These are phyloP conservation scores for Hemaris fuciformis DNA, from an alignment of 2,888 invertebrate genomes.

Conservation along the genomic window DNA sequence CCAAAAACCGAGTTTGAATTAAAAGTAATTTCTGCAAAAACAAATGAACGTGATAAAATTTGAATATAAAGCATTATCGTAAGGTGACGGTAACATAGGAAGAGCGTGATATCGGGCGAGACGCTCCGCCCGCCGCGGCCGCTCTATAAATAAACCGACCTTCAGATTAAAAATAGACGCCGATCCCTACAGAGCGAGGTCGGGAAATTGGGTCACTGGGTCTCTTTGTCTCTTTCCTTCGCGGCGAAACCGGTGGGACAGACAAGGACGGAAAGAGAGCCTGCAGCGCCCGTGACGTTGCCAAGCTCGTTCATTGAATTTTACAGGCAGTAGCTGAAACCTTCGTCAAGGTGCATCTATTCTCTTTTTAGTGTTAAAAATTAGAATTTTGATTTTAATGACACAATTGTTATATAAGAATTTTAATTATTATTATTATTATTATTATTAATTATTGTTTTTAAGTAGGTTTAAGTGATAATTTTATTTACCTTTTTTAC, in stretches of 20 bases:
- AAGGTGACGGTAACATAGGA: constrained; percentile 1
- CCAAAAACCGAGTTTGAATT: background rate
- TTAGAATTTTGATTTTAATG: background rate
- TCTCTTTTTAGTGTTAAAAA: background rate
- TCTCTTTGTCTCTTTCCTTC: constrained; percentile 48
- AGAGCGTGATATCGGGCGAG: constrained; percentile 19
- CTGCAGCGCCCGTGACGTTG: constrained; percentile 71
- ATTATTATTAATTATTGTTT: no score
- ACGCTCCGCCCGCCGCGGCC: constrained; percentile 40
- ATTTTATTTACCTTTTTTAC: no score
- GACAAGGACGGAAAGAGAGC: constrained; percentile 49
- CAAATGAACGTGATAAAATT: background rate
- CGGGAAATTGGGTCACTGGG: constrained; percentile 75
- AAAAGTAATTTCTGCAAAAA: background rate
- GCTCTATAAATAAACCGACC: constrained; percentile 78
- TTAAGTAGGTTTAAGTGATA: no score
- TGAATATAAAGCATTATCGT: background rate
- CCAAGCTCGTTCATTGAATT: constrained; percentile 74
- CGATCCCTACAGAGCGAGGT: constrained; percentile 75
- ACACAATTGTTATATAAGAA: no score
- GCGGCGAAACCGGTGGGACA: constrained; percentile 18
- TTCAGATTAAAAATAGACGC: constrained; percentile 80
- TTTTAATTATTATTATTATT: no score
- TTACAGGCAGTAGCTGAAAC: constrained; percentile 53
- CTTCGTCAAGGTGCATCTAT: constrained; percentile 51